Evolutionary conservation across 2,888 invertebrate genomes (phyloP).

Genomic region (Lepidocyrtoides sp.): DNA sequence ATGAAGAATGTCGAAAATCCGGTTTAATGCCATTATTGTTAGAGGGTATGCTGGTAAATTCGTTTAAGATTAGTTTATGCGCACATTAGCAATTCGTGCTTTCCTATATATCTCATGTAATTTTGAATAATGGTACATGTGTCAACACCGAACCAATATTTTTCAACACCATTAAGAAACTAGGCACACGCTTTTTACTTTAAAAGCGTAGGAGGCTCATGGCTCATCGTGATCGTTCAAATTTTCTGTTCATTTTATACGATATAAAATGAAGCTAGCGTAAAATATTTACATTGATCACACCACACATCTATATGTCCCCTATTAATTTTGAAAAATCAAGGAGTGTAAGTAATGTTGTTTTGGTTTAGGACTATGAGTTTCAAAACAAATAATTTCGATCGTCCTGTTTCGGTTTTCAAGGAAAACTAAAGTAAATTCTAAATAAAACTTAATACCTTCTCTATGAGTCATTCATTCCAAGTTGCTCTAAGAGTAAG

Average conservation of each 20-base stretch:
- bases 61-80: slow-evolving; percentile 28
- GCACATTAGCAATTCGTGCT: not conserved
- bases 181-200: too few relatives aligned
- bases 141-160: not conserved
- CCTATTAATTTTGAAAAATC: too few relatives aligned
- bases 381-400: too few relatives aligned
- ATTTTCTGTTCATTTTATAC: too few relatives aligned
- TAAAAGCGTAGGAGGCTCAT: too few relatives aligned
- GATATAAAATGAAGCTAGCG: too few relatives aligned
- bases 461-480: not conserved
- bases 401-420: not conserved
- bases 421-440: not conserved
- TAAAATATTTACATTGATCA: too few relatives aligned
- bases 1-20: slow-evolving; percentile 66
- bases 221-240: too few relatives aligned
- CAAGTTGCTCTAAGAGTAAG: not conserved
- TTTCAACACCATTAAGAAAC: too few relatives aligned
- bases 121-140: not conserved
- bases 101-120: not conserved
- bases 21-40: slow-evolving; percentile 48
- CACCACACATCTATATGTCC: too few relatives aligned
- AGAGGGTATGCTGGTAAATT: slow-evolving; percentile 9
- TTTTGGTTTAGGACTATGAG: too few relatives aligned
- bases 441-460: not conserved
- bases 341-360: too few relatives aligned